A percentile compares a stretch with the other conserved stretches of the same genome.
Conservation (phyloP, 2,113 vertebrate species). For the Melanostigma gelatinosum region DNA sequence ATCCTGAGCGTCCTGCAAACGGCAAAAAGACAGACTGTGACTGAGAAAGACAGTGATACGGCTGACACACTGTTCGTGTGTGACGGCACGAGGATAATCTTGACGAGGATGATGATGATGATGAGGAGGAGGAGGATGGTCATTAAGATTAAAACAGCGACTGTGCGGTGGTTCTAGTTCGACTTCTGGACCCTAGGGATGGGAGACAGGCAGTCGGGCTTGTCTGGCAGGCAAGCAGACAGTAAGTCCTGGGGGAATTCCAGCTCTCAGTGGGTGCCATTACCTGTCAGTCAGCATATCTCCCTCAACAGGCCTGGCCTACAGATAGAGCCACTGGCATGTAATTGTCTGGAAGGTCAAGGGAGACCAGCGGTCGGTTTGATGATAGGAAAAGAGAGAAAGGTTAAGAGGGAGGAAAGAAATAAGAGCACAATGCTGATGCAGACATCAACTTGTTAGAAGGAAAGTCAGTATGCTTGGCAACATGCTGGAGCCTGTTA, state of each 20-base stretch:
- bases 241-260: constrained; percentile 53
- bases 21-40: constrained; percentile 43
- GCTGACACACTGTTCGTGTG: constrained; percentile 1
- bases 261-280: constrained; percentile 72
- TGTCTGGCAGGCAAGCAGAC: constrained; percentile 39
- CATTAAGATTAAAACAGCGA: constrained; percentile 47
- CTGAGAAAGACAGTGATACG: constrained; percentile 33
- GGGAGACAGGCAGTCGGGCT: constrained; percentile 37
- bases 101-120: constrained; percentile 9
- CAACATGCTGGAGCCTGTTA: too few species aligned
- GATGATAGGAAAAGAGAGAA: constrained; percentile 30
- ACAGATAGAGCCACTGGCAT: constrained; percentile 60
- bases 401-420: constrained; percentile 17
- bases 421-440: background rate
- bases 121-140: constrained; percentile 31
- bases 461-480: background rate
- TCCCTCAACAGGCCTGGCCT: constrained; percentile 60
- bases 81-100: constrained; percentile 29
- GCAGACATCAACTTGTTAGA: background rate
- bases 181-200: constrained; percentile 35
- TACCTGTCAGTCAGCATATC: constrained; percentile 76
- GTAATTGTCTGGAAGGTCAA: constrained; percentile 67
- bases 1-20: constrained; percentile 42
- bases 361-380: constrained; percentile 50
- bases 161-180: constrained; percentile 25